phyloP scores from a whole-genome alignment of 2,888 invertebrate species.

The Ormyrus labotus region DNA sequence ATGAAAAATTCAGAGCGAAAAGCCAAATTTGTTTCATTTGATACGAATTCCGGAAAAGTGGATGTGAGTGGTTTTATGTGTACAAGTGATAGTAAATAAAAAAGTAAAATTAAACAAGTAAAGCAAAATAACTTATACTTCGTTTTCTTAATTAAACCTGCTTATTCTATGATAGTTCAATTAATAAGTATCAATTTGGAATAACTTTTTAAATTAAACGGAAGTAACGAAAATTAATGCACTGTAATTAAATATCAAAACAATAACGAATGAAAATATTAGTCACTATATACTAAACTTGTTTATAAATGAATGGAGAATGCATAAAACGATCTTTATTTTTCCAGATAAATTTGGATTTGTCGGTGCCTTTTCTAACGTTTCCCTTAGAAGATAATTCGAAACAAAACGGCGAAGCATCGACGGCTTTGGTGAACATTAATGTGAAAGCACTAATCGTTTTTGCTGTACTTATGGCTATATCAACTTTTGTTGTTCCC shows the following conservation, averaged over 20 bases:
- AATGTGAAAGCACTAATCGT: constrained; percentile 80
- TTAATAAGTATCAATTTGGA: too few relatives aligned
- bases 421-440: constrained; percentile 78
- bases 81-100: neutral
- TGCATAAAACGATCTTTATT: neutral
- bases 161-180: too few relatives aligned
- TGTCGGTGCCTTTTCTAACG: constrained; percentile 82
- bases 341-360: constrained; percentile 81
- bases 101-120: too few relatives aligned
- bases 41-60: constrained; percentile 78
- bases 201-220: too few relatives aligned
- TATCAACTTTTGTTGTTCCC: constrained; percentile 79
- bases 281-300: too few relatives aligned
- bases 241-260: too few relatives aligned
- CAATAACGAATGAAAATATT: too few relatives aligned
- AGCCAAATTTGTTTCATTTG: constrained; percentile 78
- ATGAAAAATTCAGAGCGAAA: neutral
- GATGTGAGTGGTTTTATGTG: constrained; percentile 75
- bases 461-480: constrained; percentile 79
- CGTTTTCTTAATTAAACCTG: too few relatives aligned
- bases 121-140: too few relatives aligned
- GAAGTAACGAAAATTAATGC: too few relatives aligned
- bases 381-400: constrained; percentile 80
- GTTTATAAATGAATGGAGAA: too few relatives aligned
- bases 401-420: constrained; percentile 71